Percentiles rank a stretch among this genome's conserved stretches.
Evolutionary conservation across 1,140 invertebrate genomes (phyloP).

Genomic region (Paralvinella palmiformis): DNA sequence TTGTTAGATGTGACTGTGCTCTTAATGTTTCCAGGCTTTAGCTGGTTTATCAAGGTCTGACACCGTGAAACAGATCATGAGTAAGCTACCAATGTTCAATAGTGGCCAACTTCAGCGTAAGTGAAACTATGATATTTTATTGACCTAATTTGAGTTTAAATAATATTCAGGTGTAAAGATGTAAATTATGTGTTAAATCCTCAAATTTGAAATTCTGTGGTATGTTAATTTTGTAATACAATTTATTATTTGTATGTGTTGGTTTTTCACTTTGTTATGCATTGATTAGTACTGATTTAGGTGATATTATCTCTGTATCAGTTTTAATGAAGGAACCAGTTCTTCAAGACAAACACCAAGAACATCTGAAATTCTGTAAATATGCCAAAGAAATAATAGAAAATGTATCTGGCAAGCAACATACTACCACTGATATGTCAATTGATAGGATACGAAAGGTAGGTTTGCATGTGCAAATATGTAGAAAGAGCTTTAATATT

Average conservation of each 20-base stretch:
- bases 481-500: too few species aligned
- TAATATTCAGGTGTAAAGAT: too few species aligned
- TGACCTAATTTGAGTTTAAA: too few species aligned
- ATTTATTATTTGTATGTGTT: too few species aligned
- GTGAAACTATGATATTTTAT: neutral
- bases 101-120: conserved; percentile 83
- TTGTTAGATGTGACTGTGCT: neutral
- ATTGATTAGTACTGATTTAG: neutral
- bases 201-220: too few species aligned
- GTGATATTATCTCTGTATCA: conserved; percentile 45
- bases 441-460: conserved; percentile 46
- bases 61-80: conserved; percentile 88
- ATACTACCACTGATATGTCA: conserved; percentile 34
- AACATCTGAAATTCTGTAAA: conserved; percentile 94
- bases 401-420: conserved; percentile 80
- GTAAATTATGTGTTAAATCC: too few species aligned
- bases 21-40: conserved; percentile 61
- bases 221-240: too few species aligned
- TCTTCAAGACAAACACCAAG: conserved; percentile 87
- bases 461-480: too few species aligned
- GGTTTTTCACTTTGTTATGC: neutral
- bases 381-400: conserved; percentile 87
- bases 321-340: conserved; percentile 91
- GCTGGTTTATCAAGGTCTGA: conserved; percentile 85
- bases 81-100: conserved; percentile 90